These are phyloP conservation scores for Eublepharis macularius DNA, from an alignment of 2,113 vertebrate genomes.

Conservation along the genomic window DNA sequence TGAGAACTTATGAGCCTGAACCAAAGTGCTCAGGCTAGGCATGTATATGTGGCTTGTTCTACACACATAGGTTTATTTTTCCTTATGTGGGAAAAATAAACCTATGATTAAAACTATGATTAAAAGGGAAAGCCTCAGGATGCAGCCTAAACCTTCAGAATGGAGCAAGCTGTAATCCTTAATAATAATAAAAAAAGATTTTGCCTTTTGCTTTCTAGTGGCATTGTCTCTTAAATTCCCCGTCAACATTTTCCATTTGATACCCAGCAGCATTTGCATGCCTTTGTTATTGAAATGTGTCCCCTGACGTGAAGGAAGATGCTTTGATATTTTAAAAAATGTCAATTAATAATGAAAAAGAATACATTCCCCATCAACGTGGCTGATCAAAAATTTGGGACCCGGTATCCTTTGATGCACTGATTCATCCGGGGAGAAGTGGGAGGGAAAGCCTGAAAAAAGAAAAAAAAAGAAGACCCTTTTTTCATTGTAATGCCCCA, in stretches of 20 bases:
- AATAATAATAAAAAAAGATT: too few relatives aligned
- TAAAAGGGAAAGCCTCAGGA: too few relatives aligned
- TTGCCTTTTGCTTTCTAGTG: neutral
- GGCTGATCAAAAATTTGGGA: slow-evolving; percentile 16
- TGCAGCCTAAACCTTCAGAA: too few relatives aligned
- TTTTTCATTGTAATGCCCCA: slow-evolving; percentile 45
- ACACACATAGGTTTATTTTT: too few relatives aligned
- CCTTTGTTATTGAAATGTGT: neutral
- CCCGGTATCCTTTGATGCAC: neutral
- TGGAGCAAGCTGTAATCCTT: too few relatives aligned
- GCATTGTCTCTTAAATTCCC: neutral
- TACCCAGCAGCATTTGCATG: neutral
- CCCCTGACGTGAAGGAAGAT: slow-evolving; percentile 13
- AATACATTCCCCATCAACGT: neutral
- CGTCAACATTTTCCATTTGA: slow-evolving; percentile 6
- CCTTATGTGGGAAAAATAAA: too few relatives aligned
- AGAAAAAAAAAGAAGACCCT: neutral
- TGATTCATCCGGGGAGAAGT: slow-evolving; percentile 15
- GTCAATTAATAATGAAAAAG: neutral
- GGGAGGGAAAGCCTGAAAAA: neutral
- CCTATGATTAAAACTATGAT: too few relatives aligned
- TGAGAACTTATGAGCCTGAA: too few relatives aligned
- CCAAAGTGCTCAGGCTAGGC: too few relatives aligned
- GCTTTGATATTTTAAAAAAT: neutral
- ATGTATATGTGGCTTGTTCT: too few relatives aligned